Base-by-base conservation (phyloP, 2,888 invertebrate genomes). In the Sycophila texana region DNA sequence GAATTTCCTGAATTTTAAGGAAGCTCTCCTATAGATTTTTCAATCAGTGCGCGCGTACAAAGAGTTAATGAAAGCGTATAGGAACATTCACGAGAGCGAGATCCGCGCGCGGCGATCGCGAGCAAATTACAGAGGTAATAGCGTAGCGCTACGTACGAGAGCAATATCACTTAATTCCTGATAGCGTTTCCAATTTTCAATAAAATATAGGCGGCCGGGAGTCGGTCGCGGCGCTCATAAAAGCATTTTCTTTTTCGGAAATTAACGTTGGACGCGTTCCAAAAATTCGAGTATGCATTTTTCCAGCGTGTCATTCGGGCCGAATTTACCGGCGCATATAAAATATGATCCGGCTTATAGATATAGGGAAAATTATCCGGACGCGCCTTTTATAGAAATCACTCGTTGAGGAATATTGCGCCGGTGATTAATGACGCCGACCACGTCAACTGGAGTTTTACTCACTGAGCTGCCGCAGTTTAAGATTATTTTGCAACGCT, bases 151-250 rank as follows among this genome's bases (percentile, higher is more conserved):
- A 2, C 53, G 53, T 26, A 26, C 68, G 68, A 53, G 61, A 68
- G 53, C 68, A 39, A 63, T 76, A 55, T 63, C 60, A 63, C 49
- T 76, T 70, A 68, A 70, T 76, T 70, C 70, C 70, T 70, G 22
- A 61, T 61, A 26, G 75, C 51, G 26, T 55, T 61, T 76, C 61
- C 61, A 60, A 53, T 70, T 76, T 63, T 63, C 55, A 39, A 70
- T 63, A 63, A 76, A 76, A 70, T 70, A 63, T 68, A 16, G 22
- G 55, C 14, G n/a, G 39, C 39, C 10, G 10, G 26, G 39, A 30
- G 30, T 14, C 10, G 51, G 5, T n/a, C n/a, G 53, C 18, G 13
- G 30, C 60, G 22, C 26, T 49, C 49, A 58, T 55, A 61, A 53
- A 75, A 55, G 55, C 22, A 13, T 47, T 55, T 55, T 76, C 55